Evolutionary conservation across 2,113 vertebrate species (phyloP).

Genomic region (Peromyscus polionotus): DNA sequence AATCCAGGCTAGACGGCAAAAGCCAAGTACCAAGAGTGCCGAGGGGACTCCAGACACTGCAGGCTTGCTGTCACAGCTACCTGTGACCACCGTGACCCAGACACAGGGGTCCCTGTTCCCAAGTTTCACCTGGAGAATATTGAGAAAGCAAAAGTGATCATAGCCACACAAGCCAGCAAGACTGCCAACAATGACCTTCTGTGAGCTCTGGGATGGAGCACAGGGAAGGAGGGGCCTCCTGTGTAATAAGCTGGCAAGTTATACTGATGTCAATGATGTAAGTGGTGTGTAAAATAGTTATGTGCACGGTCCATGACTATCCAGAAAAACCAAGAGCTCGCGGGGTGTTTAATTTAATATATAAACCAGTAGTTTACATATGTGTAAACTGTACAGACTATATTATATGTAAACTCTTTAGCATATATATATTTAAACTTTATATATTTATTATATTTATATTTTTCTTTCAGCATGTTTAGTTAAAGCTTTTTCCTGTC

Average conservation of each 20-base stretch:
- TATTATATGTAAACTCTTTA: not conserved
- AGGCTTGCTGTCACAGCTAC: not conserved
- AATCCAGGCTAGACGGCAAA: too few relatives aligned
- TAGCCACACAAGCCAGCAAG: not conserved
- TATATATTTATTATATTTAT: not conserved
- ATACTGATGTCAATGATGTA: fast-evolving
- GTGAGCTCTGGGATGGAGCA: too few relatives aligned
- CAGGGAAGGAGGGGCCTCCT: too few relatives aligned
- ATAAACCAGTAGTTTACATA: not conserved
- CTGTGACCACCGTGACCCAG: not conserved
- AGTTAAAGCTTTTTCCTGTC: not conserved
- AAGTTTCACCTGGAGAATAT: not conserved
- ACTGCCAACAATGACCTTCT: not conserved
- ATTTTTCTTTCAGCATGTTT: not conserved
- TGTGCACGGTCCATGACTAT: fast-evolving
- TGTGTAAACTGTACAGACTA: not conserved
- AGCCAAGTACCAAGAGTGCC: too few relatives aligned
- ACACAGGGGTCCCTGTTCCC: not conserved
- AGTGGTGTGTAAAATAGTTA: not conserved
- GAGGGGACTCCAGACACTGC: too few relatives aligned
- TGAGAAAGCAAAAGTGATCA: not conserved
- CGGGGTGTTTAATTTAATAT: fast-evolving
- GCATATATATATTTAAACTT: not conserved
- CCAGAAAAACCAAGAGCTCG: fast-evolving
- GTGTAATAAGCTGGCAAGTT: not conserved